Evolutionary conservation across 30 jellyfish, hydroid and myxozoan genomes (phyloP), one percentile per base, ranked within the genome.

Genomic region (Turritopsis rubra): DNA sequence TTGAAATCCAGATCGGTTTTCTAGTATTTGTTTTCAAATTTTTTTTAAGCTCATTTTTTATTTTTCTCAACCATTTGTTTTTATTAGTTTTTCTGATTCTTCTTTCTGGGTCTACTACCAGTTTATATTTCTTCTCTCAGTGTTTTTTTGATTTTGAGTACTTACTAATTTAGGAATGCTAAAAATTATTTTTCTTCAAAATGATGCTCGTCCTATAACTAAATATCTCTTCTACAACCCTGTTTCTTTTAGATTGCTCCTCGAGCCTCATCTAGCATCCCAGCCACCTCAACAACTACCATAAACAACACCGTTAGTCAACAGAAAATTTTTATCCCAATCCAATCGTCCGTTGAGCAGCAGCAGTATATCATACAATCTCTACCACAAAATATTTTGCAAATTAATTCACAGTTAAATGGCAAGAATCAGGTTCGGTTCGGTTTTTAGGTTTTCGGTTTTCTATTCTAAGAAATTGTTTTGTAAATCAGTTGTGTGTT

Each of bases 171-270:
- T n/a, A n/a, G n/a, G n/a, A n/a, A n/a, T n/a, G n/a, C n/a, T 41
- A 41, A 41, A 41, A 41, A 41, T 5, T 41, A 41, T 41, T 41
- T 13, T 41, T 41, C 13, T 3, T 41, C 9, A 41, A 41, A 41
- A 41, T 13, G 13, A 41, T 41, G 60, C 9, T 13, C 60, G 5
- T 41, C 13, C 13, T 13, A 41, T 13, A 13, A 41, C 5, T 41
- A 7, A 68, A 68, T 19, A n/a, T 68, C 31, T 0, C 19, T 1
- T 8, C 19, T 27, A 23, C 19, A 68, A 68, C 19, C 28, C 19
- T 0, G 28, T 68, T 77, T n/a, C n/a, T n/a, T n/a, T n/a, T 29
- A 77, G 85, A 77, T 77, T 29, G 85, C 72, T 28, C 85, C 85
- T 0, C 21, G 85, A 60, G 25, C 71, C 7, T 18, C 81, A 16